These are phyloP conservation scores for Shargacucullia verbasci DNA, from an alignment of 2,888 invertebrate genomes.

Conservation along the genomic window DNA sequence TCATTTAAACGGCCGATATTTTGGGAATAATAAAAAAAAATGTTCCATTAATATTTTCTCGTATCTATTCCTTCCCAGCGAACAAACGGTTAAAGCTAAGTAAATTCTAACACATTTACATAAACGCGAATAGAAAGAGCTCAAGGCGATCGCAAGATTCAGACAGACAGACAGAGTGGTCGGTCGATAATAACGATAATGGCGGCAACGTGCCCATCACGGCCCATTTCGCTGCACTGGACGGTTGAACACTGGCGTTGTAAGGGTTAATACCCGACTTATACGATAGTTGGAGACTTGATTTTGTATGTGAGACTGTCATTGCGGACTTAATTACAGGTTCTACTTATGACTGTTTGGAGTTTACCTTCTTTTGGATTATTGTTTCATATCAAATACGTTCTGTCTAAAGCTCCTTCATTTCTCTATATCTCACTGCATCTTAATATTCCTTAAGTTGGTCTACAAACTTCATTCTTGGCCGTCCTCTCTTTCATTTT, in stretches of 20 bases:
- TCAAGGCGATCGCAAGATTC: conserved; percentile 56
- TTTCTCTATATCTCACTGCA: too few species aligned
- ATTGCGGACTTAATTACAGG: conserved; percentile 9
- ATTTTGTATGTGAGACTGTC: conserved; percentile 32
- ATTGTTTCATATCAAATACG: too few species aligned
- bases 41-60: too few species aligned
- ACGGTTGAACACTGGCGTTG: conserved; percentile 46
- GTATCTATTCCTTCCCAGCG: conserved; percentile 4
- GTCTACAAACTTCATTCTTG: too few species aligned
- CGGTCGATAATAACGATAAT: conserved; percentile 68
- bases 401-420: too few species aligned
- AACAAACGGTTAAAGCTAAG: conserved; percentile 39
- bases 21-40: too few species aligned
- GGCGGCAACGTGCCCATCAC: conserved; percentile 62
- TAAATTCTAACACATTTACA: conserved; percentile 52
- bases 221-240: conserved; percentile 60
- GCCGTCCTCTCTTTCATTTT: too few species aligned
- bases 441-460: too few species aligned
- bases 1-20: too few species aligned
- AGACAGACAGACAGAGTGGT: conserved; percentile 58
- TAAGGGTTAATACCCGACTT: conserved; percentile 45
- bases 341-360: neutral
- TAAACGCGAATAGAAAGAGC: conserved; percentile 49
- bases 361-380: too few species aligned
- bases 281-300: conserved; percentile 21